Evolutionary conservation across 2,888 invertebrate genomes (phyloP).

Genomic region (Dimorphilus gyrociliatus): DNA sequence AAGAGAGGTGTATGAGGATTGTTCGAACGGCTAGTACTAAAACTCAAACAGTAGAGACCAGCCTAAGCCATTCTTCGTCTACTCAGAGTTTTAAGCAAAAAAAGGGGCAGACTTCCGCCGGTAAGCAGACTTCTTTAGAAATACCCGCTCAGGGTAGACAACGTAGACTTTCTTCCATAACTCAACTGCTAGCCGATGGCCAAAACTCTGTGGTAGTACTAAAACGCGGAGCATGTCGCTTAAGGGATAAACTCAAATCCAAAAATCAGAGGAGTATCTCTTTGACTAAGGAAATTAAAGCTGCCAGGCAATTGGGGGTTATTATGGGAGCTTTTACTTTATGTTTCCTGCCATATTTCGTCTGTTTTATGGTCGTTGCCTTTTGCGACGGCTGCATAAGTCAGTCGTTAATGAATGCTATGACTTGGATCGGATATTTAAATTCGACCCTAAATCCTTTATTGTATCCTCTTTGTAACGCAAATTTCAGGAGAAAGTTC

Average conservation of each 20-base stretch:
- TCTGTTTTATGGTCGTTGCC: slow-evolving; percentile 43
- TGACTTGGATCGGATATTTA: slow-evolving; percentile 43
- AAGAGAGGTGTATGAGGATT: too few species aligned
- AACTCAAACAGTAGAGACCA: too few species aligned
- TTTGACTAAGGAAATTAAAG: slow-evolving; percentile 38
- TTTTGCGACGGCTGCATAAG: slow-evolving; percentile 40
- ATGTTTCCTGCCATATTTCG: slow-evolving; percentile 47
- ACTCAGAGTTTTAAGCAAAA: background rate
- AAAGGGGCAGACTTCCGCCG: background rate
- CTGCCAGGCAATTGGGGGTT: slow-evolving; percentile 45
- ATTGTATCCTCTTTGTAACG: slow-evolving; percentile 42
- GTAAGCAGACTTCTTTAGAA: background rate
- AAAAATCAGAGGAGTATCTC: slow-evolving; percentile 11
- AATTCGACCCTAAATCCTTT: slow-evolving; percentile 43
- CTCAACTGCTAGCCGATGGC: too few species aligned
- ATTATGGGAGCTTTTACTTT: slow-evolving; percentile 46
- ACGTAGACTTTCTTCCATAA: slow-evolving; percentile 4
- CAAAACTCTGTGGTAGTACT: too few species aligned
- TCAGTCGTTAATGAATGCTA: slow-evolving; percentile 35
- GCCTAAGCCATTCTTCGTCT: too few species aligned
- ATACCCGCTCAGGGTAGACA: background rate
- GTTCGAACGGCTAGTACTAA: too few species aligned
- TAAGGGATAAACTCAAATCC: background rate
- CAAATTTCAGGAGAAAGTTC: slow-evolving; percentile 39
- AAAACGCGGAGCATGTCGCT: too few species aligned